Evolutionary conservation across 2,888 invertebrate genomes (phyloP).

Genomic region (Volucella inflata): DNA sequence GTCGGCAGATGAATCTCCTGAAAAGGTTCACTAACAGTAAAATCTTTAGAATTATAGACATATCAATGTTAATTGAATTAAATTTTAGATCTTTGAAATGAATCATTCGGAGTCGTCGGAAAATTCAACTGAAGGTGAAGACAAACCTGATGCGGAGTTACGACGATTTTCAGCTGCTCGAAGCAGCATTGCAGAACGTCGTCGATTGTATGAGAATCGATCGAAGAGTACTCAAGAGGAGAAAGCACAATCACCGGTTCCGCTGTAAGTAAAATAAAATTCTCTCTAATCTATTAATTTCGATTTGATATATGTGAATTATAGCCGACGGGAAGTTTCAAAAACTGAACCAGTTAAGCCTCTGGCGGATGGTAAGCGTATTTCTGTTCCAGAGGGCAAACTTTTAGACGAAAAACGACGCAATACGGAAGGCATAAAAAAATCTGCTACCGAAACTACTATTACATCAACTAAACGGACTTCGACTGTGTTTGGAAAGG

Average conservation of each 20-base stretch:
- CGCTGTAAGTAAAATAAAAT: constrained; percentile 85
- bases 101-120: constrained; percentile 84
- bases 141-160: constrained; percentile 84
- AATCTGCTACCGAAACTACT: constrained; percentile 84
- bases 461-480: constrained; percentile 90
- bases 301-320: background rate
- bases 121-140: constrained; percentile 85
- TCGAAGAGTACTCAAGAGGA: constrained; percentile 89
- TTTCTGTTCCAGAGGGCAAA: constrained; percentile 82
- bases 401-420: constrained; percentile 81
- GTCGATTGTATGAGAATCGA: constrained; percentile 90
- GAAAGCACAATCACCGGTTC: constrained; percentile 90
- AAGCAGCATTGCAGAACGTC: constrained; percentile 90
- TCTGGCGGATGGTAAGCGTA: constrained; percentile 80
- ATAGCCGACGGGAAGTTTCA: constrained; percentile 87
- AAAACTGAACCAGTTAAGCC: constrained; percentile 80
- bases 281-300: background rate
- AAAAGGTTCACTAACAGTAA: constrained; percentile 80
- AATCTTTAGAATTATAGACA: constrained; percentile 9
- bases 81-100: constrained; percentile 82
- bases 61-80: constrained; percentile 32
- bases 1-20: constrained; percentile 81
- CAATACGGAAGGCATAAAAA: constrained; percentile 79
- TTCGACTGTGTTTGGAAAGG: constrained; percentile 93
- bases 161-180: constrained; percentile 87